A percentile compares a stretch with the other conserved stretches of the same genome.
These are phyloP conservation scores for Coptodon bakossiorum DNA, from an alignment of 2,113 vertebrate genomes.

Conservation along the genomic window DNA sequence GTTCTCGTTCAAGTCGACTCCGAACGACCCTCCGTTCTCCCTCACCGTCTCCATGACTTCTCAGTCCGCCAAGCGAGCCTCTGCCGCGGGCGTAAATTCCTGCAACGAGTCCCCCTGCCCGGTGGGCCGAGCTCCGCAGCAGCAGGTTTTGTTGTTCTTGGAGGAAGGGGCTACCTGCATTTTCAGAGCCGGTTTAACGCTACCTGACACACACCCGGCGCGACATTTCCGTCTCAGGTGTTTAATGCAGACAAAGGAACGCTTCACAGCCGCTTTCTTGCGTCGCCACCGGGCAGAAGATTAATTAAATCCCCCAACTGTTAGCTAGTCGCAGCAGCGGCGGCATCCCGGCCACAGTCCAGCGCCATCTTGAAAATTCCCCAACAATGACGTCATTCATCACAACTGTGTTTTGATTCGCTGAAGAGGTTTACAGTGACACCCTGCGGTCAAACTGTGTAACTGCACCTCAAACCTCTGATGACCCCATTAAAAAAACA, in stretches of 20 bases:
- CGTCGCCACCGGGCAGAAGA: not conserved
- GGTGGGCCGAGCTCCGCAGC: slow-evolving; percentile 43
- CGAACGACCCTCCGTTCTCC: slow-evolving; percentile 29
- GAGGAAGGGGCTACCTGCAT: slow-evolving; percentile 59
- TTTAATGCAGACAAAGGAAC: not conserved
- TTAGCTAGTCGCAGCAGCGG: slow-evolving; percentile 6
- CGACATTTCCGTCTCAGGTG: not conserved
- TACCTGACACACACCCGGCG: not conserved
- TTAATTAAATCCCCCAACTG: slow-evolving; percentile 13
- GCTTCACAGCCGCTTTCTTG: not conserved
- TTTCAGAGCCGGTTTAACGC: slow-evolving; percentile 14
- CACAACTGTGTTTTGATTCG: not conserved
- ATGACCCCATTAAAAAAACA: not conserved
- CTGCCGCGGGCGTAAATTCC: slow-evolving; percentile 16
- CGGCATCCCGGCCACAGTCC: slow-evolving; percentile 25
- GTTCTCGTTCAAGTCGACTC: slow-evolving; percentile 63
- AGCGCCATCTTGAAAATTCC: slow-evolving; percentile 73
- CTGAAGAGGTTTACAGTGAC: not conserved
- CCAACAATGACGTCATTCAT: slow-evolving; percentile 58
- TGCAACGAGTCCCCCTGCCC: slow-evolving; percentile 23
- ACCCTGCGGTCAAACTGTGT: not conserved
- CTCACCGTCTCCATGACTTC: slow-evolving; percentile 54
- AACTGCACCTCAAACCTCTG: not conserved
- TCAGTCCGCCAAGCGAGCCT: slow-evolving; percentile 33
- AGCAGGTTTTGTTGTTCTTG: slow-evolving; percentile 49